Base-by-base conservation (phyloP, 1,140 invertebrate genomes). In the Listronotus bonariensis region DNA sequence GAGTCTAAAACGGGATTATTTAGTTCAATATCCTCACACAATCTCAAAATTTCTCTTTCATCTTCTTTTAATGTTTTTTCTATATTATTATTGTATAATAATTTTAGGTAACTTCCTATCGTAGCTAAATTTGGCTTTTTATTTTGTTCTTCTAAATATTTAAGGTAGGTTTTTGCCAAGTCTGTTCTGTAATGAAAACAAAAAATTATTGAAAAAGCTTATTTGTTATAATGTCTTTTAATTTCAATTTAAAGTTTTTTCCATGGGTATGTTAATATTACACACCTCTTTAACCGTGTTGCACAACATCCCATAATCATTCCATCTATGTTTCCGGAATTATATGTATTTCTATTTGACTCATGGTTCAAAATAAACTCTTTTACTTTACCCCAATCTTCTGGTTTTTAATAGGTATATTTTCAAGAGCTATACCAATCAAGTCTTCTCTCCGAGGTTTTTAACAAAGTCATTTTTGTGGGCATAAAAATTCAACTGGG, bases 1-100 rank as follows among this genome's bases (percentile, higher is more conserved):
- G 69, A 72, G 78, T 90, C 87, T 36, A 90, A 68, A 0, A 83
- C 67, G 45, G 81, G 77, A 79, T 87, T 85, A 49, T 84, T 82
- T 26, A 77, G 73, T 68, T 78, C 78, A 11, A 91, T 67, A 15
- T 77, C 59, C 7, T 83, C 71, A 62, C 72, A 78, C 14, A 72
- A 70, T n/a, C 57, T 34, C 15, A 74, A 45, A 10, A 65, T 66
- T 15, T 61, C 20, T 9, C 51, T 38, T 61, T 68, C 61, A 46
- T 58, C 42, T 9, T 18, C 41, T 71, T 55, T 49, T 38, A 32
- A 54, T 55, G 57, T 31, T 49, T 58, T 45, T 67, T 75, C 41
- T 54, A 74, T 76, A 26, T 74, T 72, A 58, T 77, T 79, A 11
- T 72, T 60, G 72, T 79, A 77, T 62, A 85, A 85, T 6, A 86